Conservation (phyloP, 2,113 vertebrate genomes). For the Austrofundulus limnaeus region DNA sequence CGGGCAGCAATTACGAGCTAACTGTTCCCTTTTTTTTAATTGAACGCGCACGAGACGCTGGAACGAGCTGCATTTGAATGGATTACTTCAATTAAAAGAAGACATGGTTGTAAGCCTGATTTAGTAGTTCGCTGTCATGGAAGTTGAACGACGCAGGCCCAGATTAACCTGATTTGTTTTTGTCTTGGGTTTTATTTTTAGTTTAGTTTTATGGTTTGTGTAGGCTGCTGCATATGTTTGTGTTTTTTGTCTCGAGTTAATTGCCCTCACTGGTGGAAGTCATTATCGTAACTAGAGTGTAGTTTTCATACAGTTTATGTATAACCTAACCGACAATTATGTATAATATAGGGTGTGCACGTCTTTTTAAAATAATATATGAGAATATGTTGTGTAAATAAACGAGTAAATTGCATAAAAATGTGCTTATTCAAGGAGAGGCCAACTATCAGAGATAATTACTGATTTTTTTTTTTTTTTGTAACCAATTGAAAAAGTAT, state of each 20-base stretch:
- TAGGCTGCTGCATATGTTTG: constrained; percentile 49
- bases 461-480: neutral
- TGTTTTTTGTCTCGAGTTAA: constrained; percentile 25
- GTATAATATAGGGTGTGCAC: too few relatives aligned
- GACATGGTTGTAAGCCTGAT: neutral
- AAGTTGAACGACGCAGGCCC: constrained; percentile 33
- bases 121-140: constrained; percentile 1
- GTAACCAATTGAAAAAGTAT: neutral
- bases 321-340: neutral
- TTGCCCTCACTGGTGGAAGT: constrained; percentile 28
- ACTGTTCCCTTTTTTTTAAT: constrained; percentile 1
- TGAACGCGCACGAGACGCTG: neutral
- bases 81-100: neutral
- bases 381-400: neutral
- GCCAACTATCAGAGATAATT: too few relatives aligned
- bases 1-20: neutral
- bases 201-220: constrained; percentile 26
- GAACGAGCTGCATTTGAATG: constrained; percentile 6
- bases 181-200: constrained; percentile 48
- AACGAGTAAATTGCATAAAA: constrained; percentile 18
- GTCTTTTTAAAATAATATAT: too few relatives aligned
- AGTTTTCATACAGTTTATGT: neutral
- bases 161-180: constrained; percentile 27
- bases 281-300: constrained; percentile 29
- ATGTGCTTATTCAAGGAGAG: neutral